These are phyloP conservation scores for Malaclemys terrapin DNA, from an alignment of 2,113 vertebrate genomes.

Conservation along the genomic window DNA sequence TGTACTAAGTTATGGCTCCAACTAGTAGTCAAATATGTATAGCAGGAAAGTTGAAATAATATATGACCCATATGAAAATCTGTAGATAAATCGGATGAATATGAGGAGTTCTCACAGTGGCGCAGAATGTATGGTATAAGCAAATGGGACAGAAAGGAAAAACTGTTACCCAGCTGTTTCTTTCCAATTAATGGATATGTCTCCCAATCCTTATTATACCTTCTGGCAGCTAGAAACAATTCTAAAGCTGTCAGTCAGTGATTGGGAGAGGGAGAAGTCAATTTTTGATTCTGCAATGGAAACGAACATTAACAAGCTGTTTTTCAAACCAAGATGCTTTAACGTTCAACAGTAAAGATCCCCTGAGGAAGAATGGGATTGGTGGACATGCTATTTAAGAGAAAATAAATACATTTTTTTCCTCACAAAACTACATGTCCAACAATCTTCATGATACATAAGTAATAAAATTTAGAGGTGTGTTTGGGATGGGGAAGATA, in stretches of 20 bases:
- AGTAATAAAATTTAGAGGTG: not conserved
- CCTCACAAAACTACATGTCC: not conserved
- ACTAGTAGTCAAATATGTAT: not conserved
- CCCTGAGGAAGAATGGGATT: not conserved
- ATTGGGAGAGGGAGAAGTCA: not conserved
- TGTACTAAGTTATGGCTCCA: not conserved
- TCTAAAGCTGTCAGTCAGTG: not conserved
- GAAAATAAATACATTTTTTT: not conserved
- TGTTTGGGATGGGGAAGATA: not conserved
- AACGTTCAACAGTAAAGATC: not conserved
- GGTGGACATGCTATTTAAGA: not conserved
- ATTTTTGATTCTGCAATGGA: not conserved
- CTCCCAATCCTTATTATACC: not conserved
- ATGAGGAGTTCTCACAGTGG: rapidly evolving
- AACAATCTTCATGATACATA: not conserved
- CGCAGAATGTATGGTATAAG: not conserved
- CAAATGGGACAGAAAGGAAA: not conserved
- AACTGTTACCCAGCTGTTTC: not conserved
- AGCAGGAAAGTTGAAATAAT: not conserved
- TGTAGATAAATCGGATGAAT: not conserved
- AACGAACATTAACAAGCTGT: not conserved
- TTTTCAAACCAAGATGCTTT: not conserved
- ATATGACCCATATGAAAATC: not conserved
- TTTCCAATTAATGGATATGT: not conserved
- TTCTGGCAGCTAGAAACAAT: not conserved